Evolutionary conservation across 2,113 vertebrate genomes (phyloP).

Genomic region (Glaucidium brasilianum): DNA sequence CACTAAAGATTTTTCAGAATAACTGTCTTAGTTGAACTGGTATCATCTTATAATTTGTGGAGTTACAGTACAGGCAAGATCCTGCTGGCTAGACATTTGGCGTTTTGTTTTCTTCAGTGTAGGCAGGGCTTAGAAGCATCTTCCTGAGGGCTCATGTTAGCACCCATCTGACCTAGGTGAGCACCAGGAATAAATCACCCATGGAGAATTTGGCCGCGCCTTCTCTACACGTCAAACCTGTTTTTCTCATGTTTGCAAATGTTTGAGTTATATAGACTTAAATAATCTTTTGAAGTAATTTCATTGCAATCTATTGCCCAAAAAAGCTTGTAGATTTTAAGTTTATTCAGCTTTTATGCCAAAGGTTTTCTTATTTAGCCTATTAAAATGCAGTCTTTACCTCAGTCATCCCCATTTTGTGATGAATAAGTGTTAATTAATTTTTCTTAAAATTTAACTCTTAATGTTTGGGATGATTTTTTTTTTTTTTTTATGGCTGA

Average conservation of each 20-base stretch:
- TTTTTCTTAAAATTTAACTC: neutral
- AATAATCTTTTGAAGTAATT: neutral
- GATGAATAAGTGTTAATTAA: neutral
- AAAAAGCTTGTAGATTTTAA: neutral
- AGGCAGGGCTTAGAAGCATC: neutral
- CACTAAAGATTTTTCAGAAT: neutral
- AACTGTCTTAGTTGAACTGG: neutral
- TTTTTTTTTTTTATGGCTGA: neutral
- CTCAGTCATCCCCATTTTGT: neutral
- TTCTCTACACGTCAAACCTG: neutral
- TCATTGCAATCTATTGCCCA: neutral
- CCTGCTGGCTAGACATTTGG: neutral
- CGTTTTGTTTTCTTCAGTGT: neutral
- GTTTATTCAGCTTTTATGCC: neutral
- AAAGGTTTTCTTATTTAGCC: neutral
- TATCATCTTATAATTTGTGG: neutral
- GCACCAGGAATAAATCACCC: neutral
- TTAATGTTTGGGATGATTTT: neutral
- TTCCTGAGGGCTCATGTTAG: neutral
- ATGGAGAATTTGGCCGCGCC: neutral
- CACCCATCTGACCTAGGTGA: neutral
- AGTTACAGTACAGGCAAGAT: neutral
- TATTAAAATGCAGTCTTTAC: neutral
- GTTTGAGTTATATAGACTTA: neutral
- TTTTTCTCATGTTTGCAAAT: neutral